A percentile compares a stretch with the other conserved stretches of the same genome.
Evolutionary conservation across 2,113 vertebrate genomes (phyloP).

Genomic region (Pteruthius melanotis): DNA sequence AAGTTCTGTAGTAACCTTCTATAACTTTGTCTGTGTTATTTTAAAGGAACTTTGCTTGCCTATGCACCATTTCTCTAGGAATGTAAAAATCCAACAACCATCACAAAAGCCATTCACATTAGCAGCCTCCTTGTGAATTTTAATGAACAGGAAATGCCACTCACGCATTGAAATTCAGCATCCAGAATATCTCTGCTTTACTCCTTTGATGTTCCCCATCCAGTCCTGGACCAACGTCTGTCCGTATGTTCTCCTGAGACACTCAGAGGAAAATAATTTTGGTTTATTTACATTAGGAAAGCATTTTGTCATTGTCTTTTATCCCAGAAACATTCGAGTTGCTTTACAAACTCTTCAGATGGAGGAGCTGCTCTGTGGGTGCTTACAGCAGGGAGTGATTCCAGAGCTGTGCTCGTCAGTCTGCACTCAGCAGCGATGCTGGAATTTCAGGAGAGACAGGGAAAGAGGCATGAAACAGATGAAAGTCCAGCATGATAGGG

Average conservation of each 20-base stretch:
- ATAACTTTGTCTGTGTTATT: background rate
- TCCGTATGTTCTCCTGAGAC: constrained; percentile 17
- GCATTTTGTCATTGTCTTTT: background rate
- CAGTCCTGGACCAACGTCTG: background rate
- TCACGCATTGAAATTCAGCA: constrained; percentile 15
- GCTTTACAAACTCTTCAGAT: background rate
- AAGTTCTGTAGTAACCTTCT: background rate
- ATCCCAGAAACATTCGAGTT: background rate
- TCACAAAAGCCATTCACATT: constrained; percentile 48
- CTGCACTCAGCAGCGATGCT: background rate
- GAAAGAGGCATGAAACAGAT: background rate
- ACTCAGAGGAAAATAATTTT: background rate
- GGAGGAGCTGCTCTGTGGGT: background rate
- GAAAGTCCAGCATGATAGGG: background rate
- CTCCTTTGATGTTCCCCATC: constrained; percentile 41
- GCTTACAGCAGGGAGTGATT: background rate
- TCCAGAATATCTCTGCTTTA: constrained; percentile 23
- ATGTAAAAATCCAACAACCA: constrained; percentile 2
- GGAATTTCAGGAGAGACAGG: background rate
- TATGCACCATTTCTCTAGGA: background rate
- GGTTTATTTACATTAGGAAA: constrained; percentile 51
- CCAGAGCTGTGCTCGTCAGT: background rate
- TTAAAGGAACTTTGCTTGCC: background rate
- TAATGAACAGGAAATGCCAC: constrained; percentile 60
- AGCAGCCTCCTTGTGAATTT: constrained; percentile 51